Base-by-base conservation (phyloP, 2,888 invertebrate genomes). In the Rhagophthalmus giganteus region DNA sequence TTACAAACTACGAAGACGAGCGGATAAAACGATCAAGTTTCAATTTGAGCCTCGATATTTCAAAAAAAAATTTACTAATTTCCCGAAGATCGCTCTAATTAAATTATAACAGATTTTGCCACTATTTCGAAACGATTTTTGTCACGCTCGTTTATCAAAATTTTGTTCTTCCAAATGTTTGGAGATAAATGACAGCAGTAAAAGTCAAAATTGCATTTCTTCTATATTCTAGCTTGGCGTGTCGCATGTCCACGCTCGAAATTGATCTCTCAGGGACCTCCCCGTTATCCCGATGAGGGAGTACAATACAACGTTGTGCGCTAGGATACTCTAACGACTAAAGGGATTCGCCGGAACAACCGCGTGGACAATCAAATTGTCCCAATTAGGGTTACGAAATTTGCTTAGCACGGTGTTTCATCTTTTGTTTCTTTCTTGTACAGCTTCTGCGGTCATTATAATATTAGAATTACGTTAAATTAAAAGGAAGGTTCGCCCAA, bases 351-450 rank as follows among this genome's bases (percentile, higher is more conserved):
- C 39, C 20, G 10, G 41, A 41, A 41, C 46, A 49, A 31, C 40
- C 34, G 28, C 27, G 41, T 40, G 40, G 40, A 48, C 48, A 48
- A 48, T 48, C 48, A 41, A 48, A 48, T 48, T 48, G 40, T 35
- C 28, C 24, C 48, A 48, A 48, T 48, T 40, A 35, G 10, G 48
- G 48, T 41, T 48, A 48, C 40, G 34, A 48, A 48, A 48, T 48
- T 48, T 41, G 40, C 48, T 40, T 40, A 35, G 34, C 9, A 8
- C 13, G 9, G 13, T 14, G 7, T 15, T 14, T 4, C 15, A 32
- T 32, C 32, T 9, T 15, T 32, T 32, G n/a, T 5, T 32, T 13
- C 7, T 20, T 20, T 20, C 14, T 8, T 32, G 6, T 30, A 11
- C 12, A 30, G 6, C 20, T 20, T 20, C 7, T 20, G 20, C 4